Base-by-base conservation (phyloP, 2,797 vertebrate genomes). In the Danio tinwini region DNA sequence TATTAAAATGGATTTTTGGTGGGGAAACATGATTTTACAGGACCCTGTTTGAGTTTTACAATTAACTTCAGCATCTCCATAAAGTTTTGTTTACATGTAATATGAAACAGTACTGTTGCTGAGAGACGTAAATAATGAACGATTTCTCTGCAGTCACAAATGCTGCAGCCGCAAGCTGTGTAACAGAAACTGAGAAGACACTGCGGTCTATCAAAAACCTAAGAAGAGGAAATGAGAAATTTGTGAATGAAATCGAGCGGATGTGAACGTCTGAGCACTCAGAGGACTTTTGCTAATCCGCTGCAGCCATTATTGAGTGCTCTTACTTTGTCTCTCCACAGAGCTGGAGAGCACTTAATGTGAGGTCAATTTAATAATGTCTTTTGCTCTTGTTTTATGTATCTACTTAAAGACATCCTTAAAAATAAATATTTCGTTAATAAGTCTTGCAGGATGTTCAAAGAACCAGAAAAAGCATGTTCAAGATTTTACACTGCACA, bases 221-320 rank as follows among this genome's bases (percentile, higher is more conserved):
- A 76, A 86, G 83, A 76, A 86, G 83, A 81, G 84, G 82, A 87
- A 85, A 80, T 69, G 78, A 86, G 76, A 85, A 80, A 72, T 68
- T 81, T 82, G 76, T 82, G 82, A 85, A 85, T 86, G 82, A 86
- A 82, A 37, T 56, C 49, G 52, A 74, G 70, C 76, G 73, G 83
- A 81, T 82, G 84, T 81, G 80, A 74, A 83, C 50, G 83, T 85
- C 83, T 86, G 82, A 77, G 74, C 76, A 80, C 80, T 83, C 80
- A 0, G 55, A 76, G 82, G 79, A 81, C 71, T 78, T 82, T 77
- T 78, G 68, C 82, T 85, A 71, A 79, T 81, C 84, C 82, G 61
- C 82, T 47, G 45, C 82, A 85, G 76, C 69, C 80, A 80, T 77
- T 74, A 80, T 79, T 80, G 69, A 74, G 74, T 65, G 50, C 58